A percentile compares a stretch with the other conserved stretches of the same genome.
These are phyloP conservation scores for Dermolepida albohirtum DNA, from an alignment of 2,888 invertebrate genomes.

Conservation along the genomic window DNA sequence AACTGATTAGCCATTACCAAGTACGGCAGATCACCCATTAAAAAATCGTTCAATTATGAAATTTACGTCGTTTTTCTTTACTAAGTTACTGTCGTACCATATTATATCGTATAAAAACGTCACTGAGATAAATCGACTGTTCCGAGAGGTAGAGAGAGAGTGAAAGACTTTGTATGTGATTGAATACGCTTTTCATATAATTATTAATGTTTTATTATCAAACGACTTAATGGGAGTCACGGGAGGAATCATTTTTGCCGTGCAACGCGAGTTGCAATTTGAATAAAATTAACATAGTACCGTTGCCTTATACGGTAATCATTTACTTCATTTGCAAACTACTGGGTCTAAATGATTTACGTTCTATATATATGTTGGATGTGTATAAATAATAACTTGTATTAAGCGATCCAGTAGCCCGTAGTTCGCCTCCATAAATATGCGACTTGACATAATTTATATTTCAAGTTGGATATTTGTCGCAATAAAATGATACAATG, in stretches of 20 bases:
- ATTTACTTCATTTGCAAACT: constrained; percentile 43
- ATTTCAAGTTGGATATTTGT: background rate
- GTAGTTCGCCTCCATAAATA: constrained; percentile 24
- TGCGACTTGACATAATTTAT: constrained; percentile 31
- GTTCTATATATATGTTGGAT: constrained; percentile 26
- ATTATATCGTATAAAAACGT: background rate
- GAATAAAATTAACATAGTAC: constrained; percentile 44
- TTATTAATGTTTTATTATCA: constrained; percentile 42
- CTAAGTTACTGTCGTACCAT: background rate
- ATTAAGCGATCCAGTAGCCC: constrained; percentile 19
- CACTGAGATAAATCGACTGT: constrained; percentile 2
- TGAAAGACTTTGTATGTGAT: constrained; percentile 12
- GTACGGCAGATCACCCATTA: constrained; percentile 21
- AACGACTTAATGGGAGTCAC: constrained; percentile 33
- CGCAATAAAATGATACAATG: constrained; percentile 8
- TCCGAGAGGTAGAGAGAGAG: no score
- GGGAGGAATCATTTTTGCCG: constrained; percentile 25
- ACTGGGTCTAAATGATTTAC: constrained; percentile 44
- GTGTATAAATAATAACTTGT: constrained; percentile 38
- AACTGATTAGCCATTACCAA: constrained; percentile 35
- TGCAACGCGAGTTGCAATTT: constrained; percentile 28
- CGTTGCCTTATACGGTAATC: constrained; percentile 42
- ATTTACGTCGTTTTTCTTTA: constrained; percentile 16
- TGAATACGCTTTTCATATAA: constrained; percentile 24
- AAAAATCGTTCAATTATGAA: constrained; percentile 28